Percentiles rank a stretch among this genome's conserved stretches.
phyloP scores from a whole-genome alignment of 2,888 invertebrate species.

The Agonopterix subpropinquella region DNA sequence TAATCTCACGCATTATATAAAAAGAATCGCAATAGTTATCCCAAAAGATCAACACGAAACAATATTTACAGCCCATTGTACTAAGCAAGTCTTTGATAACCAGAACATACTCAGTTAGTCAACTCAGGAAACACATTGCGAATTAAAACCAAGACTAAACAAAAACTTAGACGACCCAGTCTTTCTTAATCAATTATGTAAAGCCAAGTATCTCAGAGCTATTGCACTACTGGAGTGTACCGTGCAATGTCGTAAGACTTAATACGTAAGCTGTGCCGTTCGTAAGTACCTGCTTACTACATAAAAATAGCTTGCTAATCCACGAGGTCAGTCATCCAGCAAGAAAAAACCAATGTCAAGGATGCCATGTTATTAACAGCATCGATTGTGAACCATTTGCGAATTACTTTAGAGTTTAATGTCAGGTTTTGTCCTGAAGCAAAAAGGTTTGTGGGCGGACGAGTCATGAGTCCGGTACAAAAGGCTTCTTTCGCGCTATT shows the following conservation, averaged over 20 bases:
- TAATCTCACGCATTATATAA: no score
- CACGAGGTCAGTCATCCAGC: conserved; percentile 16
- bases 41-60: no score
- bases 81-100: no score
- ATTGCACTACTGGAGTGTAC: not conserved
- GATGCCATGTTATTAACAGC: conserved; percentile 16
- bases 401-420: conserved; percentile 13
- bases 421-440: conserved; percentile 7
- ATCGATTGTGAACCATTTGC: conserved; percentile 15
- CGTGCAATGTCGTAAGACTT: not conserved
- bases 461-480: conserved; percentile 20
- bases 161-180: no score
- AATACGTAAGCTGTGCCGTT: not conserved
- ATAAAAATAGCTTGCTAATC: no score
- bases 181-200: not conserved
- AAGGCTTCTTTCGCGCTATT: conserved; percentile 21
- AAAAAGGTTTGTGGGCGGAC: conserved; percentile 28
- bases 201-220: not conserved
- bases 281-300: not conserved
- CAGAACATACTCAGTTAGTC: no score
- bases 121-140: not conserved
- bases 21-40: no score
- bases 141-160: no score
- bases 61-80: no score
- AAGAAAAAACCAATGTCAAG: conserved; percentile 33